These are phyloP conservation scores for Melospiza melodia DNA, from an alignment of 2,113 vertebrate species.

Conservation along the genomic window DNA sequence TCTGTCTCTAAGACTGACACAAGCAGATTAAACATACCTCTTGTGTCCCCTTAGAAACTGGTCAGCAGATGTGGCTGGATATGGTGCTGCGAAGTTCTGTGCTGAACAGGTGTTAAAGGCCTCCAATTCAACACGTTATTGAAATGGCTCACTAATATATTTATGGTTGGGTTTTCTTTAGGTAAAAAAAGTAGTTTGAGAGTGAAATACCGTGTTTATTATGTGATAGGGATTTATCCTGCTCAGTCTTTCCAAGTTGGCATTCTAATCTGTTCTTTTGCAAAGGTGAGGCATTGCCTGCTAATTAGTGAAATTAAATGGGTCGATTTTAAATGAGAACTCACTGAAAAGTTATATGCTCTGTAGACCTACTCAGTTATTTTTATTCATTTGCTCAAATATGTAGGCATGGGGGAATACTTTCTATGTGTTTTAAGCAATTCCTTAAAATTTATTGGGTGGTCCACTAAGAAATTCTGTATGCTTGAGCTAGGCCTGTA, in stretches of 20 bases:
- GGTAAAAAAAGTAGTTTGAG: not conserved
- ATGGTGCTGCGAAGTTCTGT: not conserved
- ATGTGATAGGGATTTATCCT: not conserved
- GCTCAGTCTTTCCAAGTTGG: not conserved
- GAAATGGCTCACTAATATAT: not conserved
- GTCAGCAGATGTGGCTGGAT: not conserved
- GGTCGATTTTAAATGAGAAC: slow-evolving; percentile 23
- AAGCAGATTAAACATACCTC: not conserved
- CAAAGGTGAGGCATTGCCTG: slow-evolving; percentile 33
- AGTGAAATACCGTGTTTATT: not conserved
- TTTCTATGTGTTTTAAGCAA: not conserved
- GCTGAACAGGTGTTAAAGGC: not conserved
- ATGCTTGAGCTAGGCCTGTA: not conserved
- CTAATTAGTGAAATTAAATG: slow-evolving; percentile 43
- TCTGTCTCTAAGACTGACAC: not conserved
- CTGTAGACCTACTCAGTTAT: not conserved
- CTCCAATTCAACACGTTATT: not conserved
- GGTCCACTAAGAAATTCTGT: not conserved
- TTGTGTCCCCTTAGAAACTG: not conserved
- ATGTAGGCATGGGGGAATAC: not conserved
- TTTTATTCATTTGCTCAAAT: not conserved
- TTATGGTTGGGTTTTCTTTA: not conserved
- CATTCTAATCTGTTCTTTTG: slow-evolving; percentile 2
- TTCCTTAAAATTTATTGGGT: not conserved
- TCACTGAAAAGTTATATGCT: not conserved